These are phyloP conservation scores for Cantharis rustica DNA, from an alignment of 2,888 invertebrate species.

Conservation along the genomic window DNA sequence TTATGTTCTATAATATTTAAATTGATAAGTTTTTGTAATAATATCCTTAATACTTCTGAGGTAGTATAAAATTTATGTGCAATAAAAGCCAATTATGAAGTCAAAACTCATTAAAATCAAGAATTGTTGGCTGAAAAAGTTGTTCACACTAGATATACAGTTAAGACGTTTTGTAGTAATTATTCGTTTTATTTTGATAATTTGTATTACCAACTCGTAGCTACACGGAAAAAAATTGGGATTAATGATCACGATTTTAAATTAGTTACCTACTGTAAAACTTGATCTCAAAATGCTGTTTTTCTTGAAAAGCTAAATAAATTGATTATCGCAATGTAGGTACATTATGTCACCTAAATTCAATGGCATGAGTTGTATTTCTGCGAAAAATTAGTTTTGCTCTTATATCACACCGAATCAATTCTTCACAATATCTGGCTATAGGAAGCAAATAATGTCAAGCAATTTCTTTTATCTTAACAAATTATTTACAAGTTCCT, in stretches of 20 bases:
- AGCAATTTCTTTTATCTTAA: background rate
- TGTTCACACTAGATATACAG: background rate
- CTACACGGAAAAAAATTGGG: background rate
- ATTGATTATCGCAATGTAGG: background rate
- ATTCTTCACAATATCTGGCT: background rate
- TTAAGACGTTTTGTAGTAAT: background rate
- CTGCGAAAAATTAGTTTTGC: background rate
- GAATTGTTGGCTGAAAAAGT: background rate
- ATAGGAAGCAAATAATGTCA: background rate
- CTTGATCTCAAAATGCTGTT: background rate
- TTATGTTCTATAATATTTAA: background rate
- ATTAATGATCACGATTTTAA: background rate
- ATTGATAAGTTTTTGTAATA: background rate
- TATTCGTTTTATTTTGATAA: background rate
- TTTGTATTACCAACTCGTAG: background rate
- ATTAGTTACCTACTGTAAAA: background rate
- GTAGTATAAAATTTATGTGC: background rate
- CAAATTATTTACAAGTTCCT: background rate
- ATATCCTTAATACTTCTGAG: background rate
- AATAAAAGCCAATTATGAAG: background rate
- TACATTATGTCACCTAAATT: background rate
- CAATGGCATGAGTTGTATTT: background rate
- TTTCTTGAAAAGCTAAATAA: background rate
- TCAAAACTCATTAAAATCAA: background rate
- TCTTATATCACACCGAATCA: background rate